These are phyloP conservation scores for Theristicus caerulescens DNA, from an alignment of 2,113 vertebrate genomes.

Conservation along the genomic window DNA sequence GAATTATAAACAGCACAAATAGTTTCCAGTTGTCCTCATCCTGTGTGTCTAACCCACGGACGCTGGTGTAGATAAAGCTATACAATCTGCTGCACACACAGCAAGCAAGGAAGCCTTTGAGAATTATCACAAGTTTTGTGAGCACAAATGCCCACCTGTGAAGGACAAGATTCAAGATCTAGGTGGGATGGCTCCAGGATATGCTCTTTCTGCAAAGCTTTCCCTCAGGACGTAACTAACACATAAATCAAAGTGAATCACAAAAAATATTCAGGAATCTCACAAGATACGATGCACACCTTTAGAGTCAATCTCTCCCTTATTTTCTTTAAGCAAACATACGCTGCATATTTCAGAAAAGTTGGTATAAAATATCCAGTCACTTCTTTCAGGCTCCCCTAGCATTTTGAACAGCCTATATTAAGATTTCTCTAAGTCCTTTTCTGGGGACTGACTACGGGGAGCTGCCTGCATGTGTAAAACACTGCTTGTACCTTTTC, in stretches of 20 bases:
- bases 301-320: neutral
- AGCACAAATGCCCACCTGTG: neutral
- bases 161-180: neutral
- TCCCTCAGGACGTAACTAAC: neutral
- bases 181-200: neutral
- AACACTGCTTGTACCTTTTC: neutral
- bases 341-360: neutral
- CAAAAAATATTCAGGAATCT: neutral
- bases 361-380: neutral
- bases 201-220: neutral
- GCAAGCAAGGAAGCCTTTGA: neutral
- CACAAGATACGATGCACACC: neutral
- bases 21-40: constrained; percentile 2
- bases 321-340: neutral
- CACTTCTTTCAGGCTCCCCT: neutral
- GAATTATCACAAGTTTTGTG: neutral
- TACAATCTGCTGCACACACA: neutral
- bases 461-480: neutral
- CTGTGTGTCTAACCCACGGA: neutral
- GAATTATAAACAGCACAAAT: neutral
- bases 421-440: neutral
- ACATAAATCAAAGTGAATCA: neutral
- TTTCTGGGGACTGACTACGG: neutral
- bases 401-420: neutral
- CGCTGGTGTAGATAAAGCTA: neutral